Evolutionary conservation across 2,113 vertebrate species (phyloP).

Genomic region (Notothenia rossii): DNA sequence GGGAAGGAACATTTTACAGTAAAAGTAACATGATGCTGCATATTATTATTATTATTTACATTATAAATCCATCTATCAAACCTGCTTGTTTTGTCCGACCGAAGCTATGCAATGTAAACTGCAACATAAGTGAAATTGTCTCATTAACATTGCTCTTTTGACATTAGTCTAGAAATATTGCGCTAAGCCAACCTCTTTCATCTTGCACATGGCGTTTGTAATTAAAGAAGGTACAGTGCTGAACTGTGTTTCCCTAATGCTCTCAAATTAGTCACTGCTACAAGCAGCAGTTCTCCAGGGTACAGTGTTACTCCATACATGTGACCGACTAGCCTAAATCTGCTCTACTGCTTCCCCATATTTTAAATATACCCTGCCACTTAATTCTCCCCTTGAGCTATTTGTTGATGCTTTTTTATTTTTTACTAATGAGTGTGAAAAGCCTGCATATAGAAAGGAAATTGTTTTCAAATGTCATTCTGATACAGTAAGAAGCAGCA

Average conservation of each 20-base stretch:
- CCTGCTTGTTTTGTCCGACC: background rate
- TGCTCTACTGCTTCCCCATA: constrained; percentile 18
- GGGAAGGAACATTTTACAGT: background rate
- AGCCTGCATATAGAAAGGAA: background rate
- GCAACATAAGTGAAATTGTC: background rate
- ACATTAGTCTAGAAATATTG: constrained; percentile 16
- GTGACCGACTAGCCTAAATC: constrained; percentile 62
- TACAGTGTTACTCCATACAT: constrained; percentile 31
- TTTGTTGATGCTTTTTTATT: background rate
- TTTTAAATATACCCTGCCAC: constrained; percentile 9
- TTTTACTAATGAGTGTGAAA: background rate
- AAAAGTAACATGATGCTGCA: background rate
- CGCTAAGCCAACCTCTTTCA: constrained; percentile 21
- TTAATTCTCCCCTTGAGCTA: background rate
- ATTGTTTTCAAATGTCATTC: background rate
- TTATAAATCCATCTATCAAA: background rate
- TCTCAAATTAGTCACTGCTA: constrained; percentile 71
- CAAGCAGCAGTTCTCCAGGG: constrained; percentile 52
- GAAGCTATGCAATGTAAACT: background rate
- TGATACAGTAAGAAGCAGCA: background rate
- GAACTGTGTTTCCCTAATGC: constrained; percentile 65
- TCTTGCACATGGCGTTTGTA: constrained; percentile 49
- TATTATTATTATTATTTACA: background rate
- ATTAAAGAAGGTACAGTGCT: constrained; percentile 66
- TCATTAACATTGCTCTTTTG: background rate